Conservation (phyloP, 2,888 invertebrate species). For the Standfussiana lucernea region DNA sequence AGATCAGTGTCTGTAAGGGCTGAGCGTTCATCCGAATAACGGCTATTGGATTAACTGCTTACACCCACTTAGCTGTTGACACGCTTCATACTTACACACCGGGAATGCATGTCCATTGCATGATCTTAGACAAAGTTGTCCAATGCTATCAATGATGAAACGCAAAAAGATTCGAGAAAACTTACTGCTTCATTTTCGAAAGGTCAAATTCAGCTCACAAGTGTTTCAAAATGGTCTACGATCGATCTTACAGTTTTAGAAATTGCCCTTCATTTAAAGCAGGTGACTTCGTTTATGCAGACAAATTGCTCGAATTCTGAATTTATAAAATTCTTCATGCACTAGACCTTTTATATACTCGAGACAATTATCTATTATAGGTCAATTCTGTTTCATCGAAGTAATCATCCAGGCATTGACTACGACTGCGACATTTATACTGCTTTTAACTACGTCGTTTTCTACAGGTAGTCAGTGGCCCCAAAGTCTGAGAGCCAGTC, state of each 20-base stretch:
- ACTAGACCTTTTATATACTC: conserved; percentile 27
- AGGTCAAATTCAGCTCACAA: neutral
- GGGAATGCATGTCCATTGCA: neutral
- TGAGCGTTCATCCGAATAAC: conserved; percentile 34
- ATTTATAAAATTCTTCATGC: neutral
- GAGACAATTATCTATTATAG: neutral
- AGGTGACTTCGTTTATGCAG: conserved; percentile 2
- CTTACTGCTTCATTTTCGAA: neutral
- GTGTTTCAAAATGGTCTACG: neutral
- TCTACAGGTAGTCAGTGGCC: too few species aligned
- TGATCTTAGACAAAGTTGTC: neutral
- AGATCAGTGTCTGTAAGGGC: neutral
- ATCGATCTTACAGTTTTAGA: neutral
- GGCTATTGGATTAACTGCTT: conserved; percentile 49
- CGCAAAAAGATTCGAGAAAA: neutral
- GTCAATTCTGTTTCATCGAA: conserved; percentile 17
- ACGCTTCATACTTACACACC: neutral
- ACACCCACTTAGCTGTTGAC: conserved; percentile 18
- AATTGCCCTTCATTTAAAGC: neutral
- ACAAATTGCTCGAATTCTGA: neutral
- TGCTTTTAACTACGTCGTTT: neutral
- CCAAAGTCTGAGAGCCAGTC: too few species aligned
- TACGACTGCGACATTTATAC: neutral
- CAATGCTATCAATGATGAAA: neutral
- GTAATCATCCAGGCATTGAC: neutral